Conservation (phyloP, 2,797 vertebrate genomes). For the Coranthus polyacanthus region DNA sequence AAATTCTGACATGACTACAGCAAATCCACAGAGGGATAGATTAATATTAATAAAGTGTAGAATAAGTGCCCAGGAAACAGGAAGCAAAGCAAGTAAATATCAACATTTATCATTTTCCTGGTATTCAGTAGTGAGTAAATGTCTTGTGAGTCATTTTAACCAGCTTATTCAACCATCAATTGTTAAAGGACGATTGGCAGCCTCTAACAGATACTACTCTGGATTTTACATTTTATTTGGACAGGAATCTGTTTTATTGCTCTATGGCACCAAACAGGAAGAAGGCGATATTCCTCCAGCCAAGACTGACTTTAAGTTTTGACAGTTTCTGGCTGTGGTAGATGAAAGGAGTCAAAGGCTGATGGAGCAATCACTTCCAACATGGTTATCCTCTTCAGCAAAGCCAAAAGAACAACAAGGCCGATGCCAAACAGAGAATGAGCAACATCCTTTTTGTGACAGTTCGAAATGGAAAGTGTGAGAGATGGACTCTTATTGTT, state of each 20-base stretch:
- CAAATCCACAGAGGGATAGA: slow-evolving; percentile 17
- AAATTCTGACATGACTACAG: slow-evolving; percentile 23
- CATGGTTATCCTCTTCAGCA: slow-evolving; percentile 20
- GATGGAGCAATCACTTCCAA: slow-evolving; percentile 20
- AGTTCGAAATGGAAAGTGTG: background rate
- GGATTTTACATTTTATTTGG: slow-evolving; percentile 40
- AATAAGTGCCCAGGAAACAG: slow-evolving; percentile 29
- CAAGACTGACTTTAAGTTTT: slow-evolving; percentile 28
- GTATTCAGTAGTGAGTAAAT: background rate
- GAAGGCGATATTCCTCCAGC: slow-evolving; percentile 24
- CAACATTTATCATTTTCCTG: background rate
- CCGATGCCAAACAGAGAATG: background rate
- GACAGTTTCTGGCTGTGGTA: slow-evolving; percentile 37
- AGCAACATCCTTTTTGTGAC: slow-evolving; percentile 1
- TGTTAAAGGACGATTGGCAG: background rate
- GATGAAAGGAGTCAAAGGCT: slow-evolving; percentile 17
- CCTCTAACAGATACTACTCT: slow-evolving; percentile 17
- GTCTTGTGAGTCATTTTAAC: too few relatives aligned
- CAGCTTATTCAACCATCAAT: background rate
- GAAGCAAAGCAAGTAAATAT: slow-evolving; percentile 8
- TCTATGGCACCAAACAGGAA: slow-evolving; percentile 40
- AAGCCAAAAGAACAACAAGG: slow-evolving; percentile 12
- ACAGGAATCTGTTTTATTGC: slow-evolving; percentile 49
- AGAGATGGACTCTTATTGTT: background rate
- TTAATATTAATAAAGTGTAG: slow-evolving; percentile 13